Conservation (phyloP, 2,797 vertebrate species). For the Macroramphosus scolopax region DNA sequence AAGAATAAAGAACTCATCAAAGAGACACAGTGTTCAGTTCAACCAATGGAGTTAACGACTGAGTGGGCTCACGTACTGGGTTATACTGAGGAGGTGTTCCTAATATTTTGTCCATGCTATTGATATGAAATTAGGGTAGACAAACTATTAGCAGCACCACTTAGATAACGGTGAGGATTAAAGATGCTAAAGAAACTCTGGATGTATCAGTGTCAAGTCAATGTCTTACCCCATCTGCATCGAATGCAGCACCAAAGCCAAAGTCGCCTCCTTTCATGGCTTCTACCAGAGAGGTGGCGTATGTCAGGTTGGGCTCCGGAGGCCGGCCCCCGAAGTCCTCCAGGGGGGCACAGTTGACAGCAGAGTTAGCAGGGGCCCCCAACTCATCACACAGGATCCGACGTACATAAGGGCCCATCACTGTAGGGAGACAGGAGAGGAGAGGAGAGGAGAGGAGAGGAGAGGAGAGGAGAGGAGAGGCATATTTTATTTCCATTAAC, state of each 20-base stretch:
- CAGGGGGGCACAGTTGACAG: slow-evolving; percentile 93
- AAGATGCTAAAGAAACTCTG: too few relatives aligned
- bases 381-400: slow-evolving; percentile 95
- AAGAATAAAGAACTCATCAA: too few relatives aligned
- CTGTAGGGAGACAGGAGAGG: slow-evolving; percentile 72
- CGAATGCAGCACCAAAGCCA: slow-evolving; percentile 96
- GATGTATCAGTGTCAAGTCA: background rate
- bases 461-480: background rate
- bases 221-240: slow-evolving; percentile 92
- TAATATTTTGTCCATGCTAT: too few relatives aligned
- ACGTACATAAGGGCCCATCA: slow-evolving; percentile 98
- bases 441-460: too few relatives aligned
- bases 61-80: too few relatives aligned
- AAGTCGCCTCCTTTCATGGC: slow-evolving; percentile 97
- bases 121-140: too few relatives aligned
- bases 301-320: slow-evolving; percentile 93
- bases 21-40: too few relatives aligned
- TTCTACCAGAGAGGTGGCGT: slow-evolving; percentile 89
- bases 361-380: slow-evolving; percentile 95
- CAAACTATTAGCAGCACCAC: too few relatives aligned
- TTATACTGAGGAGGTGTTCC: too few relatives aligned
- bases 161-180: too few relatives aligned
- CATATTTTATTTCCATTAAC: too few relatives aligned
- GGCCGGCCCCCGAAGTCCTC: slow-evolving; percentile 96
- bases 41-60: too few relatives aligned